Conservation (phyloP, 2,113 vertebrate genomes). For the Rhegmatorhina hoffmannsi region DNA sequence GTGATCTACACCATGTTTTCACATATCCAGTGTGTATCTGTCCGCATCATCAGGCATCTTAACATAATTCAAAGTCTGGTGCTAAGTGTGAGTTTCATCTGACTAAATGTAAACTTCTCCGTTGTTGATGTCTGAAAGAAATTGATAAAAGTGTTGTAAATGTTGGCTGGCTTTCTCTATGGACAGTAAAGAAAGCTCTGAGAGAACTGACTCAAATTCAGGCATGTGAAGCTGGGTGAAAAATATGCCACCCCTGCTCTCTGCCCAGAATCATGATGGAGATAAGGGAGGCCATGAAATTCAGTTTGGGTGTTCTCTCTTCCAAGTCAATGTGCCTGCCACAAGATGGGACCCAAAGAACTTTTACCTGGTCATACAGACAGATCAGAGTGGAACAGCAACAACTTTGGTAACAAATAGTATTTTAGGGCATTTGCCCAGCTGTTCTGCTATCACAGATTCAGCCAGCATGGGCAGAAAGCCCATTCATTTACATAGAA, state of each 20-base stretch:
- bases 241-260: not conserved
- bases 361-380: accelerated
- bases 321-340: not conserved
- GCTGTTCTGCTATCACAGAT: not conserved
- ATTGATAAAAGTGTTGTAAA: not conserved
- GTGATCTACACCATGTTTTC: not conserved
- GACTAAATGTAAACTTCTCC: not conserved
- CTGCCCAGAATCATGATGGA: not conserved
- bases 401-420: not conserved
- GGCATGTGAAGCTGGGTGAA: not conserved
- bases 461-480: not conserved
- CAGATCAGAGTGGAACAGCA: not conserved
- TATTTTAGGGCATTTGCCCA: not conserved
- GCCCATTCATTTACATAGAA: not conserved
- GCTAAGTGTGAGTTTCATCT: not conserved
- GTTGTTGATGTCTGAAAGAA: not conserved
- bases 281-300: not conserved
- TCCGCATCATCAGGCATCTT: not conserved
- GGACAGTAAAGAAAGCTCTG: not conserved
- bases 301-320: not conserved
- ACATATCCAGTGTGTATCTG: not conserved
- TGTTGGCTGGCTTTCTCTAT: not conserved
- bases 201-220: not conserved
- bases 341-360: not conserved
- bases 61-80: not conserved